Conservation (phyloP, 2,797 vertebrate species). For the Hypotaenidia okinawae region DNA sequence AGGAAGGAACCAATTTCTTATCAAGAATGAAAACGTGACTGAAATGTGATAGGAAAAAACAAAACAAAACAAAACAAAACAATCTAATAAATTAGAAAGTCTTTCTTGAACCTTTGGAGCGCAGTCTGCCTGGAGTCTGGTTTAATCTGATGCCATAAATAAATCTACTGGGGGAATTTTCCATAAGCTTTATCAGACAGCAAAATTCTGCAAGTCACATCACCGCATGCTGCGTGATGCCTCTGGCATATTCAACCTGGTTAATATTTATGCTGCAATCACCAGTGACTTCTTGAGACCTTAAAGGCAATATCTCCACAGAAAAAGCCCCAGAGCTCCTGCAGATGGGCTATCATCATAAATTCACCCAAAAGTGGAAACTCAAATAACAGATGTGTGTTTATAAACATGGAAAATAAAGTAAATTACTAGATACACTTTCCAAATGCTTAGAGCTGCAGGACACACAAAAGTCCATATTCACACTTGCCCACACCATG, state of each 20-base stretch:
- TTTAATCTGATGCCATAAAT: conserved; percentile 72
- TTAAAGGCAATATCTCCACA: conserved; percentile 5
- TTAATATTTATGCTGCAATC: conserved; percentile 70
- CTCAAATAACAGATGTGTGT: conserved; percentile 18
- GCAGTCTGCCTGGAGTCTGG: conserved; percentile 70
- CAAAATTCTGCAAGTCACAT: conserved; percentile 71
- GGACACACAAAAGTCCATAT: background rate
- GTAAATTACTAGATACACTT: background rate
- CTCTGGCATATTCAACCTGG: conserved; percentile 32
- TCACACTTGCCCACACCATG: background rate
- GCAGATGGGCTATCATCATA: conserved; percentile 28
- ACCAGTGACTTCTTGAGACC: conserved; percentile 66
- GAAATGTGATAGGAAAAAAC: conserved; percentile 66
- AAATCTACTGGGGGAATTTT: conserved; percentile 68
- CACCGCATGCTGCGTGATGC: conserved; percentile 17
- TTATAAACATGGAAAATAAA: conserved; percentile 48
- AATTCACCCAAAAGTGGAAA: conserved; percentile 53
- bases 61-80: background rate
- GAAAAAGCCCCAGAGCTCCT: conserved; percentile 31
- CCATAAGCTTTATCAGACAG: conserved; percentile 56
- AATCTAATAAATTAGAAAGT: conserved; percentile 68
- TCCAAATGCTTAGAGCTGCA: conserved; percentile 33
- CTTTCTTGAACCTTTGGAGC: conserved; percentile 17
- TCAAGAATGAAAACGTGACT: conserved; percentile 57
- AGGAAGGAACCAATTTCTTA: conserved; percentile 60